Conservation (phyloP, 2,113 vertebrate genomes). For the Amia ocellicauda region DNA sequence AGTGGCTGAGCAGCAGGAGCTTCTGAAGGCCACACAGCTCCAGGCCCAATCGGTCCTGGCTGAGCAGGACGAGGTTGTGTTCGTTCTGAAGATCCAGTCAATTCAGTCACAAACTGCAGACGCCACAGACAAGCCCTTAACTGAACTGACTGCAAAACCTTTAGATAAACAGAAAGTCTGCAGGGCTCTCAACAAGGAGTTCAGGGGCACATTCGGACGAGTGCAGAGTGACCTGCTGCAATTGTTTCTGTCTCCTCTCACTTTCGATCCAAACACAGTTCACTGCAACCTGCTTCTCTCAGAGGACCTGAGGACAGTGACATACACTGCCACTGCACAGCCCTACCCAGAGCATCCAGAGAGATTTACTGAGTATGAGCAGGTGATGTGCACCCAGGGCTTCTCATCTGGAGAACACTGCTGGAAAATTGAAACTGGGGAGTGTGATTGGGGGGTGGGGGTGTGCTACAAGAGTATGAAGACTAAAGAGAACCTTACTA, state of each 20-base stretch:
- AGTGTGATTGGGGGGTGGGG: conserved; percentile 55
- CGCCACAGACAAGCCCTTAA: conserved; percentile 17
- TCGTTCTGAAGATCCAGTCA: conserved; percentile 44
- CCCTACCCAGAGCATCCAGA: conserved; percentile 41
- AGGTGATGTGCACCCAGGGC: conserved; percentile 55
- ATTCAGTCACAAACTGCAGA: conserved; percentile 49
- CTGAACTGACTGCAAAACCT: conserved; percentile 18
- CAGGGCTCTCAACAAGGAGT: conserved; percentile 38
- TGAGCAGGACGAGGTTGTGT: conserved; percentile 44
- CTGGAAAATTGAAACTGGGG: conserved; percentile 58
- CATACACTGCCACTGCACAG: conserved; percentile 45
- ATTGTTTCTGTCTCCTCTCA: too few species aligned
- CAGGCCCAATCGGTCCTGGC: conserved; percentile 32
- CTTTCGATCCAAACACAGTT: conserved; percentile 47
- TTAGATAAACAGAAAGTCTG: conserved; percentile 48
- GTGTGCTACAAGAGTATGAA: conserved; percentile 54
- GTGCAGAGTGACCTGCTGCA: too few species aligned
- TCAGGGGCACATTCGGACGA: conserved; percentile 48
- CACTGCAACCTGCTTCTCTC: conserved; percentile 52
- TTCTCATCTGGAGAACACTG: conserved; percentile 52
- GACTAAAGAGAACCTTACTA: conserved; percentile 47
- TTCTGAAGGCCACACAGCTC: conserved; percentile 42
- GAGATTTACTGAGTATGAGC: conserved; percentile 44
- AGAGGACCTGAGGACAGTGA: conserved; percentile 50
- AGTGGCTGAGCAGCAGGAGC: conserved; percentile 48